Evolutionary conservation across 1,140 invertebrate species (phyloP), one percentile per base, ranked within the genome.

Genomic region (Brachionus asplanchnoidis): DNA sequence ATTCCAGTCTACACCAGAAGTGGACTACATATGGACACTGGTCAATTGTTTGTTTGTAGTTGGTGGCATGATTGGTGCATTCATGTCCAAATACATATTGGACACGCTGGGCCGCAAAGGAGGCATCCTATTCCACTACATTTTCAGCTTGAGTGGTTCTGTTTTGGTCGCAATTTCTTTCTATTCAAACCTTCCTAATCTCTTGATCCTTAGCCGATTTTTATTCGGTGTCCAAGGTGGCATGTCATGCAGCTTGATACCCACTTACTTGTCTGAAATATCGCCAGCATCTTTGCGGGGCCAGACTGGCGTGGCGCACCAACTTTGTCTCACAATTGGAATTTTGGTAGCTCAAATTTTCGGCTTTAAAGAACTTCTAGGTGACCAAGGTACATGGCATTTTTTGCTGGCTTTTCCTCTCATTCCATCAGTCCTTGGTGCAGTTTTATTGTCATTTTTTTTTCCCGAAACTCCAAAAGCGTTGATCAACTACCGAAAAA

Each of bases 191-290:
- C 70, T 46, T 26, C 44, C 66, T 8, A 20, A 42, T 44, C 11
- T 20, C 4, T 40, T 75, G 40, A n/a, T 84, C 3, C 40, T 84
- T 6, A 44, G 44, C 56, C 68, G 84, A 42, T 84, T 84, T 78
- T 78, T 84, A 8, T 73, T 60, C 40, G 44, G 68, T 12, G 28
- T 75, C 17, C 94, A 94, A 89, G 92, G 97, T 87, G 96, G 95
- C 91, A 97, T 95, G 88, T 95, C 94, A 87, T 70, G 60, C 20
- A 73, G 82, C 44, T 91, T 97, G 90, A 95, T 96, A 91, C 96
- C 96, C 91, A 95, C 97, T 94, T 97, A 97, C 93, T 95, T 98
- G 92, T 95, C 95, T 88, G 96, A 98, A 92, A 97, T 97, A 90
- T 95, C 96, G 86, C 96, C 96, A 86, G 91, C 97, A 87, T 95